Percentiles rank a stretch among this genome's conserved stretches.
These are phyloP conservation scores for Rhabdornis inornatus DNA, from an alignment of 2,113 vertebrate genomes.

Conservation along the genomic window DNA sequence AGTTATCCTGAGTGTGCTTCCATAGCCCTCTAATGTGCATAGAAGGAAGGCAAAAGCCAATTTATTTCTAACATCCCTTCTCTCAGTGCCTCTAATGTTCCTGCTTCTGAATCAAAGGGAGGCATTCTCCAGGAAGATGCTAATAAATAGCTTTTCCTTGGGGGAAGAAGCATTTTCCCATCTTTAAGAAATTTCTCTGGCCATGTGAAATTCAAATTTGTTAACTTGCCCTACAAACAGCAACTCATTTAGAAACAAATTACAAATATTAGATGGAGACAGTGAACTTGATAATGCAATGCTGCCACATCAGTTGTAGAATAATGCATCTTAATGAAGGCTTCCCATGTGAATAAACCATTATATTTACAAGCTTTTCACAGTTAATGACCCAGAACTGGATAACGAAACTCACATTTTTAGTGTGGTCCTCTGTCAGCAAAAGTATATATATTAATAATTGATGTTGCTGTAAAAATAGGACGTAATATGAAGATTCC, in stretches of 20 bases:
- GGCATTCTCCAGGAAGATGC: not conserved
- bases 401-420: conserved; percentile 73
- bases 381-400: conserved; percentile 80
- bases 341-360: conserved; percentile 78
- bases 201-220: conserved; percentile 67
- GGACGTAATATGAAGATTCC: conserved; percentile 46
- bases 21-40: not conserved
- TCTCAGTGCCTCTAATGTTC: not conserved
- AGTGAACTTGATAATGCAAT: conserved; percentile 53
- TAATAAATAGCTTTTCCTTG: conserved; percentile 61
- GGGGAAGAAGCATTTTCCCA: conserved; percentile 53
- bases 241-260: conserved; percentile 79
- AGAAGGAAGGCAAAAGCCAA: conserved; percentile 31
- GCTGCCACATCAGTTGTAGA: conserved; percentile 67
- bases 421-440: conserved; percentile 76
- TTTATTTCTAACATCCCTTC: not conserved
- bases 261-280: conserved; percentile 67
- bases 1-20: not conserved
- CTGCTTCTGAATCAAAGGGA: conserved; percentile 40
- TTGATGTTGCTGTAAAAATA: conserved; percentile 70
- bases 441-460: conserved; percentile 80
- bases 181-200: conserved; percentile 55
- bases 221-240: conserved; percentile 60
- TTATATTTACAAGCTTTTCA: conserved; percentile 78
- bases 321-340: conserved; percentile 81